A percentile compares a stretch with the other conserved stretches of the same genome.
These are phyloP conservation scores for Megaleporinus macrocephalus DNA, from an alignment of 2,113 vertebrate species.

Conservation along the genomic window DNA sequence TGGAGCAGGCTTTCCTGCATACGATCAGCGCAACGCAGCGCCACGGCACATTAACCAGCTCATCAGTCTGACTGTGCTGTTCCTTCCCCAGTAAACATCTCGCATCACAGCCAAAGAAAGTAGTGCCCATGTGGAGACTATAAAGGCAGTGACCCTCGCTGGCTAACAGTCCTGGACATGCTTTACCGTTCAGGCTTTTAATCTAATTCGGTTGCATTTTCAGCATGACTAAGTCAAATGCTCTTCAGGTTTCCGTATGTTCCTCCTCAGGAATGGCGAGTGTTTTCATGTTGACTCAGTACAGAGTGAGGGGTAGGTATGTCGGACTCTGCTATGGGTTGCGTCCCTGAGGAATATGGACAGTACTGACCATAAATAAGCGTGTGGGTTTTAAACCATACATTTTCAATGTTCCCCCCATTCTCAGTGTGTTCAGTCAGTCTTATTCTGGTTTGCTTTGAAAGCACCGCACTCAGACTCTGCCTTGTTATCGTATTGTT, in stretches of 20 bases:
- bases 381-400: background rate
- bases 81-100: constrained; percentile 6
- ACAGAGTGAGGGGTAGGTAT: background rate
- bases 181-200: background rate
- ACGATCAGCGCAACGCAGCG: constrained; percentile 57
- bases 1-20: constrained; percentile 61
- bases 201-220: constrained; percentile 28
- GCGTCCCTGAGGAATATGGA: background rate
- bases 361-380: background rate
- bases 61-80: constrained; percentile 20
- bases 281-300: constrained; percentile 10
- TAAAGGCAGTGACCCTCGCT: constrained; percentile 16
- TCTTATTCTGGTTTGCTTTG: background rate
- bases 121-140: constrained; percentile 48
- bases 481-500: background rate
- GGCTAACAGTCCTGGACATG: background rate
- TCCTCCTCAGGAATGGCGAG: background rate
- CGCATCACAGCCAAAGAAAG: constrained; percentile 5
- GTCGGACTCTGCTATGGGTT: background rate
- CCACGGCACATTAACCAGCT: constrained; percentile 68
- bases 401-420: background rate
- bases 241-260: background rate
- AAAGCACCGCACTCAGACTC: background rate
- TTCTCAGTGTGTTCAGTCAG: background rate
- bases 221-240: constrained; percentile 6